A percentile compares a stretch with the other conserved stretches of the same genome.
phyloP scores from a whole-genome alignment of 2,888 invertebrate genomes.

The Lagria hirta region DNA sequence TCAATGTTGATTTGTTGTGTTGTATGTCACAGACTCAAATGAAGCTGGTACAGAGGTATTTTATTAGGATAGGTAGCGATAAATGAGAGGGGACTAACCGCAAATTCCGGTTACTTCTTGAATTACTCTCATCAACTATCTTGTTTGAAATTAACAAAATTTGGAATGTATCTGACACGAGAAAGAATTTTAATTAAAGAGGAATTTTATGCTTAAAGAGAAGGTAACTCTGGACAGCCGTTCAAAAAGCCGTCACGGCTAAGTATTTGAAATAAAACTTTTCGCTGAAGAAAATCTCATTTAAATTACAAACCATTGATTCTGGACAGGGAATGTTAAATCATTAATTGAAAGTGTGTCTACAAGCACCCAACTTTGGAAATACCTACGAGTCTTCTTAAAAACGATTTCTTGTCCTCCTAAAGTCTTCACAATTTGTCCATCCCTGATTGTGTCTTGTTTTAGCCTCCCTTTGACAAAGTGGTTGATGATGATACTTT shows the following conservation, averaged over 20 bases:
- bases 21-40: background rate
- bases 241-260: no score
- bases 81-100: no score
- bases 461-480: slow-evolving; percentile 61
- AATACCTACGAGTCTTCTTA: slow-evolving; percentile 59
- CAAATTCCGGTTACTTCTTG: slow-evolving; percentile 2
- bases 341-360: background rate
- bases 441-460: slow-evolving; percentile 60
- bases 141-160: slow-evolving; percentile 13
- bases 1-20: no score
- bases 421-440: slow-evolving; percentile 59
- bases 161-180: slow-evolving; percentile 6
- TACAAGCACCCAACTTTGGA: slow-evolving; percentile 4
- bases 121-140: background rate
- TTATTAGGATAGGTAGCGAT: no score
- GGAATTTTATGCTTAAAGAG: slow-evolving; percentile 8
- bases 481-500: slow-evolving; percentile 63
- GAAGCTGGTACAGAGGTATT: no score
- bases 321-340: background rate
- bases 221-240: no score
- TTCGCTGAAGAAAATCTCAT: slow-evolving; percentile 10
- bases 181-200: slow-evolving; percentile 18
- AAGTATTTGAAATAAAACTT: no score
- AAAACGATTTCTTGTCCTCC: slow-evolving; percentile 62
- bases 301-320: slow-evolving; percentile 13